A percentile compares a stretch with the other conserved stretches of the same genome.
Conservation (phyloP, 2,113 vertebrate species). For the Numida meleagris region DNA sequence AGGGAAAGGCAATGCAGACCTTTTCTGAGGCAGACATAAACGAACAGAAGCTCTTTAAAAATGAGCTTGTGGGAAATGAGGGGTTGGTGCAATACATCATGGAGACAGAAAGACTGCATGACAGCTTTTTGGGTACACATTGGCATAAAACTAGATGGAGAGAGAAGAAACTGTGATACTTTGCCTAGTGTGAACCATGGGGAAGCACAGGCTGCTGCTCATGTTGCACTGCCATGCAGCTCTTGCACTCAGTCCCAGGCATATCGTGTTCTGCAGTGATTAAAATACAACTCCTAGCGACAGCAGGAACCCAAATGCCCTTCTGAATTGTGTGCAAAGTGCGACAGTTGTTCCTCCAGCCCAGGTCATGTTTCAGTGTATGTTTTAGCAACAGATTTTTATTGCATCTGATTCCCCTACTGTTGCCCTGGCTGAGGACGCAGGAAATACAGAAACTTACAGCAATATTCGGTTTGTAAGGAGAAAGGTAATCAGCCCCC, state of each 20-base stretch:
- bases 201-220: constrained; percentile 24
- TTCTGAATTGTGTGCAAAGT: constrained; percentile 11
- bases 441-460: background rate
- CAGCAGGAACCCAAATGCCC: constrained; percentile 26
- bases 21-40: background rate
- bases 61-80: background rate
- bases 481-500: background rate
- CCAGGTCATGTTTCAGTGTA: background rate
- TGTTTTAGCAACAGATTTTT: constrained; percentile 10
- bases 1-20: constrained; percentile 6
- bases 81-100: constrained; percentile 14
- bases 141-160: constrained; percentile 39
- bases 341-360: constrained; percentile 7
- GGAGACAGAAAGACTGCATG: background rate
- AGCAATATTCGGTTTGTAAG: background rate
- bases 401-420: background rate
- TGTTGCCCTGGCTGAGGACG: background rate
- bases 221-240: background rate
- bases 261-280: constrained; percentile 38
- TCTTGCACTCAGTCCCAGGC: background rate
- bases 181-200: constrained; percentile 8
- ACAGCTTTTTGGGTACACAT: background rate
- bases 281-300: constrained; percentile 48
- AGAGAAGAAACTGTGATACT: constrained; percentile 12
- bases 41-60: constrained; percentile 51